Conservation (phyloP, 2,888 invertebrate genomes). For the Drosophila macrothrix region DNA sequence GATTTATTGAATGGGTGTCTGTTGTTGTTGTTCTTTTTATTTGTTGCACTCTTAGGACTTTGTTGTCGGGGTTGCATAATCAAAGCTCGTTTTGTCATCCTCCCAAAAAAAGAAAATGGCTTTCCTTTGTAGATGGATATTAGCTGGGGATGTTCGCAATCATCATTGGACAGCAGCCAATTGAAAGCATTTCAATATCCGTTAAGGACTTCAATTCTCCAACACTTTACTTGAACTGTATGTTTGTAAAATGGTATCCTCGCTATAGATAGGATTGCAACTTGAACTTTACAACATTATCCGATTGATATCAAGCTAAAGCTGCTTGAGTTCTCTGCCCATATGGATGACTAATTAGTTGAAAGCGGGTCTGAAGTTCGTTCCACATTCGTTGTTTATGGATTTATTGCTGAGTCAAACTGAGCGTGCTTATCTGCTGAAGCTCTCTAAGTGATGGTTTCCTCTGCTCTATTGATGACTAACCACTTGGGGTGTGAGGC, state of each 20-base stretch:
- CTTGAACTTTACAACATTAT: not conserved
- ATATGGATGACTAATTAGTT: constrained; percentile 1
- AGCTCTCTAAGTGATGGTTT: constrained; percentile 19
- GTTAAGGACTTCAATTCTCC: not conserved
- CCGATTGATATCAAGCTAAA: not conserved
- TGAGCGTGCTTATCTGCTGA: constrained; percentile 14
- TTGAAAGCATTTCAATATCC: not conserved
- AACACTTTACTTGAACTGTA: not conserved
- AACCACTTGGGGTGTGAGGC: constrained; percentile 16
- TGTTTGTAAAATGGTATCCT: not conserved
- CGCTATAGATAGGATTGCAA: not conserved
- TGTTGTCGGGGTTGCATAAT: constrained; percentile 29
- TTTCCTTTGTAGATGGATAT: not conserved
- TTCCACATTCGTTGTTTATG: not conserved
- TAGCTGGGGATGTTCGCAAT: constrained; percentile 23
- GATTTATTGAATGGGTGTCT: constrained; percentile 15
- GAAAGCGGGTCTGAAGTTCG: not conserved
- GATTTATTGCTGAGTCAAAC: constrained; percentile 1
- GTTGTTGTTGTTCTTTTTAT: constrained; percentile 1
- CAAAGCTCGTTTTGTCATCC: constrained; percentile 17
- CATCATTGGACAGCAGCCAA: constrained; percentile 22
- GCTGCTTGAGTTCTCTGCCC: not conserved
- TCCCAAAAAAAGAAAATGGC: constrained; percentile 22
- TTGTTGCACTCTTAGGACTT: constrained; percentile 22
- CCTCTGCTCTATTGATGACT: constrained; percentile 40